phyloP scores from a whole-genome alignment of 2,113 vertebrate species.

The Ovibos moschatus region DNA sequence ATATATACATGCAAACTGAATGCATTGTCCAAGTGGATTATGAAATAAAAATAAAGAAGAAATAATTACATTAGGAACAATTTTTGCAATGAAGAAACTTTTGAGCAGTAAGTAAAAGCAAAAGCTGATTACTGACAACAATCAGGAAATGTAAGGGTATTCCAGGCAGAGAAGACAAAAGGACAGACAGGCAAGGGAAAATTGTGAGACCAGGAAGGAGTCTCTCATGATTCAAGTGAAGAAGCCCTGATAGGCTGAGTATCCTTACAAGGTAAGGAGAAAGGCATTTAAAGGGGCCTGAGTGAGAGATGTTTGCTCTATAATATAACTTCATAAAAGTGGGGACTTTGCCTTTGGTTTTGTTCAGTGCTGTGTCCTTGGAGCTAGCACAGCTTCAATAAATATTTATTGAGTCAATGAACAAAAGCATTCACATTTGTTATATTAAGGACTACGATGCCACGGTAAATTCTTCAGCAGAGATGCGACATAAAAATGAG shows the following conservation, averaged over 20 bases:
- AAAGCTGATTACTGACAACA: background rate
- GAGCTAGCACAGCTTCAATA: background rate
- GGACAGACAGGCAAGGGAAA: background rate
- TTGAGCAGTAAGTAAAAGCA: background rate
- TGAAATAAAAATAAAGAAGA: background rate
- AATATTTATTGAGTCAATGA: slow-evolving; percentile 7
- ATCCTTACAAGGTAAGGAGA: background rate
- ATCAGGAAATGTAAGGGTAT: background rate
- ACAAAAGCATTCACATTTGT: background rate
- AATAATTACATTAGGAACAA: background rate
- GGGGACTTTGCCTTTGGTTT: background rate
- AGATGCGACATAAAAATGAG: background rate
- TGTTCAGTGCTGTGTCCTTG: background rate
- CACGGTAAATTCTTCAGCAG: background rate
- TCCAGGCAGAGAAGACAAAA: background rate
- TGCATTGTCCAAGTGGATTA: background rate
- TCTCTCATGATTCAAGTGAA: background rate
- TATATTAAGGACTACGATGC: background rate
- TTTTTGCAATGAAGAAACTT: background rate
- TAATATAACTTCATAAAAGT: background rate
- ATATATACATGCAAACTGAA: background rate
- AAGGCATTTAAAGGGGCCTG: background rate
- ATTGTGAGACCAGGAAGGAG: background rate
- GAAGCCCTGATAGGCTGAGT: background rate
- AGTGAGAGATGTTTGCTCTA: background rate